Evolutionary conservation across 2,797 vertebrate genomes (phyloP).

Genomic region (Macropus fuliginosus): DNA sequence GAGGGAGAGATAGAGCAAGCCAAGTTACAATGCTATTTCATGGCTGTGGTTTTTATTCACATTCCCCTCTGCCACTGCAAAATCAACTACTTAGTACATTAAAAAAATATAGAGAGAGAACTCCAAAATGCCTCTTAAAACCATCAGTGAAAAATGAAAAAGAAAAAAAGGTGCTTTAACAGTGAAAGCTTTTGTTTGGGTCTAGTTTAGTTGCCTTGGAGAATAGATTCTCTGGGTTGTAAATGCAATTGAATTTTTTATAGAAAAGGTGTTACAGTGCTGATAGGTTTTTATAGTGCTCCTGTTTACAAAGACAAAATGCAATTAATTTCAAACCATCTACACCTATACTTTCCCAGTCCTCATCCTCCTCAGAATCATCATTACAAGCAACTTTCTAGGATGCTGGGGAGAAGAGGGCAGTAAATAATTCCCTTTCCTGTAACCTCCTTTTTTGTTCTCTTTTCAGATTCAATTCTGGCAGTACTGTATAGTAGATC

Average conservation of each 20-base stretch:
- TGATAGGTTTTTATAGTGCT: constrained; percentile 50
- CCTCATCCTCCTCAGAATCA: background rate
- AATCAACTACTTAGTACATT: background rate
- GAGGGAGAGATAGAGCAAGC: background rate
- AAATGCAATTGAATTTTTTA: constrained; percentile 24
- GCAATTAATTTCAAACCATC: background rate
- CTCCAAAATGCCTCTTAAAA: rapidly evolving
- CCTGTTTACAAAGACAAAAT: constrained; percentile 35
- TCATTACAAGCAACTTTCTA: background rate
- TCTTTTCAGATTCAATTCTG: background rate
- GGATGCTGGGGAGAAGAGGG: background rate
- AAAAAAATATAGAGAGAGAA: too few species aligned
- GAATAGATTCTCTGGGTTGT: background rate
- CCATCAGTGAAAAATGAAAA: background rate
- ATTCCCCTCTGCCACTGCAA: background rate
- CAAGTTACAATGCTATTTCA: background rate
- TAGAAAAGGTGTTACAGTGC: constrained; percentile 27
- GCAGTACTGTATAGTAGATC: background rate
- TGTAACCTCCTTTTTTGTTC: background rate
- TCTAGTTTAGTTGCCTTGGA: background rate
- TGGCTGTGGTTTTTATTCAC: background rate
- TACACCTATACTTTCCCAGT: background rate
- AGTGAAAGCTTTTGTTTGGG: background rate
- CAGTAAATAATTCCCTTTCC: constrained; percentile 7
- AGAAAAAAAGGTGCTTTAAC: rapidly evolving